Conservation (phyloP, 2,888 invertebrate genomes). For the Drosophila sordidapex region DNA sequence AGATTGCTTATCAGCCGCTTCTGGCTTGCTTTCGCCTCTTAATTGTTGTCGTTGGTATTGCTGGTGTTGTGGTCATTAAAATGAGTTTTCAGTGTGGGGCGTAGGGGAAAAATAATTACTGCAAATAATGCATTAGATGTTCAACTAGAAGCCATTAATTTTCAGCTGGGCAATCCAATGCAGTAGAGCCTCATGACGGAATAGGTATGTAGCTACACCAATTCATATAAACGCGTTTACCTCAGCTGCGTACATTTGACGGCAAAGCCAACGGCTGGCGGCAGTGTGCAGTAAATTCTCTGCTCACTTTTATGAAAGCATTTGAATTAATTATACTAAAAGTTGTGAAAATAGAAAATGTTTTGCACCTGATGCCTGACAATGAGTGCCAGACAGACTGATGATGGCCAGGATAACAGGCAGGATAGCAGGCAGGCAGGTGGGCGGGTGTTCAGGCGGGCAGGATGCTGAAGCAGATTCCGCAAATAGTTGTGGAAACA, state of each 20-base stretch:
- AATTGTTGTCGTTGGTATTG: conserved; percentile 9
- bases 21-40: conserved; percentile 6
- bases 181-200: not conserved
- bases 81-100: conserved; percentile 27
- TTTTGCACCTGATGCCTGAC: conserved; percentile 74
- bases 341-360: conserved; percentile 79
- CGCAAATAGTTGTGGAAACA: conserved; percentile 11
- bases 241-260: conserved; percentile 39
- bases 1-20: conserved; percentile 31
- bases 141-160: conserved; percentile 26
- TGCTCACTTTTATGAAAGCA: conserved; percentile 55
- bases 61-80: conserved; percentile 25
- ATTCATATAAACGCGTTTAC: conserved; percentile 27
- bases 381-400: conserved; percentile 28
- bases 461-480: conserved; percentile 5
- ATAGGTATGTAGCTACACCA: conserved; percentile 7
- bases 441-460: not conserved
- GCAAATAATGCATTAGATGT: conserved; percentile 28
- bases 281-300: conserved; percentile 11
- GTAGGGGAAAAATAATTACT: not conserved
- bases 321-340: conserved; percentile 78
- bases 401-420: conserved; percentile 2
- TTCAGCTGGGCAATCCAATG: conserved; percentile 3
- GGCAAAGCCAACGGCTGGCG: conserved; percentile 11
- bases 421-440: not conserved